A percentile compares a stretch with the other conserved stretches of the same genome.
These are phyloP conservation scores for Catonia carolina DNA, from an alignment of 2,888 invertebrate genomes.

Conservation along the genomic window DNA sequence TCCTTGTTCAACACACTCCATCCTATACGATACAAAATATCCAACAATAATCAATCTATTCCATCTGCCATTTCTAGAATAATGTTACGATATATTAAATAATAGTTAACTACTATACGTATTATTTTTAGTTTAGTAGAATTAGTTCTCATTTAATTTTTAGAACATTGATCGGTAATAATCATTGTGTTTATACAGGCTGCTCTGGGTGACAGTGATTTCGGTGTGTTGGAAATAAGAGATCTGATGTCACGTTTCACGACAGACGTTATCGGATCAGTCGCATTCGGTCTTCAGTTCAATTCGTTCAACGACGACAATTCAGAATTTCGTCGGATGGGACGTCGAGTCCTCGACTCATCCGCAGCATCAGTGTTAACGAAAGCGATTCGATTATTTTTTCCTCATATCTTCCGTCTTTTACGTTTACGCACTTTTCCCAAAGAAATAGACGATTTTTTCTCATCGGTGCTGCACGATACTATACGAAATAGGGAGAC, in stretches of 20 bases:
- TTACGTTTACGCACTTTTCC: not conserved
- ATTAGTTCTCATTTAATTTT: no score
- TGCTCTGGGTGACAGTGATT: not conserved
- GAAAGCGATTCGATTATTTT: slow-evolving; percentile 1
- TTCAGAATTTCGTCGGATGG: slow-evolving; percentile 42
- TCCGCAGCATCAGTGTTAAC: not conserved
- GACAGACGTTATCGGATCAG: slow-evolving; percentile 47
- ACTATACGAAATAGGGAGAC: slow-evolving; percentile 26
- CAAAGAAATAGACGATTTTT: not conserved
- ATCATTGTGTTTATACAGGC: no score
- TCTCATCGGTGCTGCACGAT: not conserved
- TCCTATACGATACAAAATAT: no score
- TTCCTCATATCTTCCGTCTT: not conserved
- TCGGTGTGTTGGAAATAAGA: slow-evolving; percentile 41
- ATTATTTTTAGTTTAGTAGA: no score
- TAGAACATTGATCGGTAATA: no score
- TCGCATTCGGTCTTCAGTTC: slow-evolving; percentile 47
- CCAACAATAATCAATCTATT: no score
- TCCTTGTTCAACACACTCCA: no score
- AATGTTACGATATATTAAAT: no score
- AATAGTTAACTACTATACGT: no score
- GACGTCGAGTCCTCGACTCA: slow-evolving; percentile 23
- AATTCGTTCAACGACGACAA: slow-evolving; percentile 41
- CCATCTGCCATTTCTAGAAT: no score
- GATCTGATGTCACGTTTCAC: slow-evolving; percentile 44